phyloP scores from a whole-genome alignment of 2,113 vertebrate genomes.

The Odocoileus hemionus region DNA sequence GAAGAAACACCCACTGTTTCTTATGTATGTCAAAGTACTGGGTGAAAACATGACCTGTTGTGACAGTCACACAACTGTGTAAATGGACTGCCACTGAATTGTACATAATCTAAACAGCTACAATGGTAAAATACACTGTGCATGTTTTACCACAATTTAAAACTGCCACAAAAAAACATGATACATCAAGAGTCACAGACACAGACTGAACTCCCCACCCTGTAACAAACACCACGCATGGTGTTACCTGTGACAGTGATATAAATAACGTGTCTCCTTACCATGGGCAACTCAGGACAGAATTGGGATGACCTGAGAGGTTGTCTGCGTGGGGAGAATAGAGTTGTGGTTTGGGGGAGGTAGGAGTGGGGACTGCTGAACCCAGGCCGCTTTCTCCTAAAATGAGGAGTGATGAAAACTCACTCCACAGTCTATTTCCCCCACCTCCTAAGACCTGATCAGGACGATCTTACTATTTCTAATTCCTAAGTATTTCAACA shows the following conservation, averaged over 20 bases:
- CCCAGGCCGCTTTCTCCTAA: background rate
- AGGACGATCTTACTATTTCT: conserved; percentile 20
- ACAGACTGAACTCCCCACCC: background rate
- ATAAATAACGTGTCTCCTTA: background rate
- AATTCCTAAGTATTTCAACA: conserved; percentile 54
- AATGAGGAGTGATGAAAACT: background rate
- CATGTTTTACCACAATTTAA: background rate
- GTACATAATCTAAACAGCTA: background rate
- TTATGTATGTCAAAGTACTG: background rate
- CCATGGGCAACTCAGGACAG: background rate
- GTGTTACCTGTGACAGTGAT: background rate
- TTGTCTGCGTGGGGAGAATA: background rate
- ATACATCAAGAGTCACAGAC: background rate
- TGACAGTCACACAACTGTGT: background rate
- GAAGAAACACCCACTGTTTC: background rate
- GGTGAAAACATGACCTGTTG: background rate
- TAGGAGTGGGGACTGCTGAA: background rate
- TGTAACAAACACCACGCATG: rapidly evolving
- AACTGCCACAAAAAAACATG: background rate
- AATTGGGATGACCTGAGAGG: background rate
- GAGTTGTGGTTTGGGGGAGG: background rate
- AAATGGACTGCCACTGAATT: background rate
- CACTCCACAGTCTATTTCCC: background rate
- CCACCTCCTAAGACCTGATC: background rate
- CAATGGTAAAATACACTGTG: background rate